Percentiles rank a stretch among this genome's conserved stretches.
phyloP scores from a whole-genome alignment of 2,888 invertebrate species.

The Julus scandinavius region DNA sequence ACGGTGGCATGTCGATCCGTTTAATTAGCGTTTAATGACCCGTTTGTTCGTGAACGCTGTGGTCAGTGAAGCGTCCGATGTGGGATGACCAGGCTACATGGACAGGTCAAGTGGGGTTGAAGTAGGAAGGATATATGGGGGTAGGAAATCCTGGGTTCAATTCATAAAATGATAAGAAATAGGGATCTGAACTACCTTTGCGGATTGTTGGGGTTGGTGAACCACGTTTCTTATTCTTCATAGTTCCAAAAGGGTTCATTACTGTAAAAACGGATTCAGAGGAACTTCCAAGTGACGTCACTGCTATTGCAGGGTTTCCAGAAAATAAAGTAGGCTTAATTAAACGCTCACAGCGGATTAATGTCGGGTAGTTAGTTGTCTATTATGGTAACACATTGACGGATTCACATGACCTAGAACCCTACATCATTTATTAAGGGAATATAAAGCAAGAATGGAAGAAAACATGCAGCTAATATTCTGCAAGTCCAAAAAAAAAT shows the following conservation, averaged over 20 bases:
- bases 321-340: constrained; percentile 1
- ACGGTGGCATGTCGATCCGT: constrained; percentile 6
- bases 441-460: neutral
- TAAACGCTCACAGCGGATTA: neutral
- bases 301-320: constrained; percentile 12
- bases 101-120: neutral
- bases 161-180: neutral
- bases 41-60: neutral
- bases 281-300: constrained; percentile 42
- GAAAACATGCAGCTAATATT: neutral
- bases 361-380: neutral
- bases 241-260: constrained; percentile 50
- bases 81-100: constrained; percentile 28
- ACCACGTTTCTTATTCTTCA: constrained; percentile 59
- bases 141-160: neutral
- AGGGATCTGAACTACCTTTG: constrained; percentile 39
- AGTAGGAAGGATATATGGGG: neutral
- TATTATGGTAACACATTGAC: neutral
- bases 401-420: neutral
- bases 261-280: constrained; percentile 32
- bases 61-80: constrained; percentile 6
- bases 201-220: constrained; percentile 50
- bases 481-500: neutral
- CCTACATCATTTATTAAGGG: neutral
- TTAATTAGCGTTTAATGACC: neutral